Conservation (phyloP, 1,140 invertebrate species). For the Wiebesia pumilae region DNA sequence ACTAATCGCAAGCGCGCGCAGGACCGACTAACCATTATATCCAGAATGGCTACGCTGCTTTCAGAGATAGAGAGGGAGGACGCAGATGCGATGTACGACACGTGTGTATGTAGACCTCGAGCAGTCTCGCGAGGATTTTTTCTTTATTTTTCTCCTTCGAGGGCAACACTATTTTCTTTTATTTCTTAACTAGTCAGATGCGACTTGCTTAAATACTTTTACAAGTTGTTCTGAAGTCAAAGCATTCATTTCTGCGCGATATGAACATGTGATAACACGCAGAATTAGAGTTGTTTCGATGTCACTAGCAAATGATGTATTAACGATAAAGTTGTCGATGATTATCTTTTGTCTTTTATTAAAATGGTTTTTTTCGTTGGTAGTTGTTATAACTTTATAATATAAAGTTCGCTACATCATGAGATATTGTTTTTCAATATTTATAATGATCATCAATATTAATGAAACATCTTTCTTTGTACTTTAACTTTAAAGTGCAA, state of each 20-base stretch:
- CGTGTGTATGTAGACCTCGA: background rate
- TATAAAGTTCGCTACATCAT: no score
- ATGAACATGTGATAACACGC: background rate
- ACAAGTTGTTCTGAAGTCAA: background rate
- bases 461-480: no score
- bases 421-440: no score
- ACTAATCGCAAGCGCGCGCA: constrained; percentile 66
- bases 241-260: background rate
- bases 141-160: background rate
- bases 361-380: no score
- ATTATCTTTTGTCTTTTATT: no score
- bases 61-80: background rate
- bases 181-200: background rate
- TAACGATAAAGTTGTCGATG: background rate
- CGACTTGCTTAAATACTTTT: background rate
- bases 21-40: constrained; percentile 35
- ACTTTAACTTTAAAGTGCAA: background rate
- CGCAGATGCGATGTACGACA: constrained; percentile 9
- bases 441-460: no score
- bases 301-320: background rate
- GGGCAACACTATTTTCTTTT: background rate
- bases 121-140: background rate
- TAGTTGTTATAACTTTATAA: no score
- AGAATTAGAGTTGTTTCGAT: background rate
- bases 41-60: background rate